Percentiles rank a stretch among this genome's conserved stretches.
Evolutionary conservation across 2,888 invertebrate species (phyloP).

Genomic region (Cerceris ruficornis): DNA sequence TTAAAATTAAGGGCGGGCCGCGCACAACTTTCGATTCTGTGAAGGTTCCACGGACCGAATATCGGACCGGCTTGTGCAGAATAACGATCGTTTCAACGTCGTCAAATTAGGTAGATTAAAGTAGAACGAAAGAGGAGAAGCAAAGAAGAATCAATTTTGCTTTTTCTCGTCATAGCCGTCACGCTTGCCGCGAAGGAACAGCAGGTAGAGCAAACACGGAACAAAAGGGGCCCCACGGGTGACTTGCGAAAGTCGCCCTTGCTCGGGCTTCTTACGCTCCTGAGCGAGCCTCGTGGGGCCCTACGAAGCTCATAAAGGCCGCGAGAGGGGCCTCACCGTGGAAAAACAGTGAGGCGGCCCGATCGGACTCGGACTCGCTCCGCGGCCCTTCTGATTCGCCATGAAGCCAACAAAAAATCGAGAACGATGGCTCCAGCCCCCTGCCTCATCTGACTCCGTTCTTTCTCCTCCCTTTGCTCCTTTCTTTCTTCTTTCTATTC

Average conservation of each 20-base stretch:
- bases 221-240: constrained; percentile 69
- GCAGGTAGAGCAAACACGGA: constrained; percentile 75
- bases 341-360: constrained; percentile 73
- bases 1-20: no score
- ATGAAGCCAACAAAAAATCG: constrained; percentile 72
- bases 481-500: constrained; percentile 1
- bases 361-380: constrained; percentile 66
- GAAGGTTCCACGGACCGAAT: not conserved
- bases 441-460: constrained; percentile 30
- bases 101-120: constrained; percentile 27
- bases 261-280: constrained; percentile 65
- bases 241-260: constrained; percentile 73
- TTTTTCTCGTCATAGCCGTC: constrained; percentile 68
- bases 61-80: constrained; percentile 1
- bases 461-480: constrained; percentile 8
- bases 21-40: not conserved
- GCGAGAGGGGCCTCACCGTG: constrained; percentile 62
- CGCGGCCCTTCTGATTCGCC: constrained; percentile 73
- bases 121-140: constrained; percentile 32
- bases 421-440: constrained; percentile 66
- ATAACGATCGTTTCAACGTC: constrained; percentile 42
- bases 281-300: constrained; percentile 58
- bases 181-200: constrained; percentile 44
- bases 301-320: constrained; percentile 61
- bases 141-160: constrained; percentile 78